Evolutionary conservation across 1,140 invertebrate species (phyloP).

Genomic region (Drosophila sp.): DNA sequence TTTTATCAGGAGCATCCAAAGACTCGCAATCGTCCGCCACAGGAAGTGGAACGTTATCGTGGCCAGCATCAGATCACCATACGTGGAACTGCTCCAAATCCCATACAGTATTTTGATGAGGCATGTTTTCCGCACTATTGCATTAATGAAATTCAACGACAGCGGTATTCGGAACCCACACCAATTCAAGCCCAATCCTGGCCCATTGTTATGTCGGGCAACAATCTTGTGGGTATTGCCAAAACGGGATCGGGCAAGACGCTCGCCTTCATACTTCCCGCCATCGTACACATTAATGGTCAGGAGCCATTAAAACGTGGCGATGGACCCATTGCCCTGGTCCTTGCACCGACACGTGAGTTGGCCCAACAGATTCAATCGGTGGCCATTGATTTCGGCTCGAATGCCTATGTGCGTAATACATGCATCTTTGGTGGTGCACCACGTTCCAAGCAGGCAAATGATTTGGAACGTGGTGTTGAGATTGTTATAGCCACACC

Average conservation of each 20-base stretch:
- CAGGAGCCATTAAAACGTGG: conserved; percentile 91
- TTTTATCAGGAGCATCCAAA: conserved; percentile 94
- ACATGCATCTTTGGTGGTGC: conserved; percentile 98
- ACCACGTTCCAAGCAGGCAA: conserved; percentile 92
- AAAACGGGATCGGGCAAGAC: conserved; percentile 96
- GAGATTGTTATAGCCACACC: conserved; percentile 97
- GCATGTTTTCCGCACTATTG: conserved; percentile 92
- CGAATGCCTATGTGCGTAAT: conserved; percentile 91
- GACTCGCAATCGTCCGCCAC: conserved; percentile 88
- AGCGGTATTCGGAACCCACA: conserved; percentile 91
- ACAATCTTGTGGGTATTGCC: conserved; percentile 96
- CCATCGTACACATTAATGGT: conserved; percentile 96
- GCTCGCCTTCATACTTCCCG: conserved; percentile 91
- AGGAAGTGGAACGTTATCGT: conserved; percentile 91
- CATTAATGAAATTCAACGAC: conserved; percentile 86
- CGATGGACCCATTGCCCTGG: conserved; percentile 95
- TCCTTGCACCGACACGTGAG: conserved; percentile 96
- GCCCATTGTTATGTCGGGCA: conserved; percentile 95
- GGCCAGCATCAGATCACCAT: conserved; percentile 91
- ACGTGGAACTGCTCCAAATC: conserved; percentile 90
- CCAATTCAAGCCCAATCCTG: conserved; percentile 94
- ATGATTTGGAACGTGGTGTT: conserved; percentile 93
- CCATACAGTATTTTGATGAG: conserved; percentile 92
- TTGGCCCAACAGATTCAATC: conserved; percentile 97
- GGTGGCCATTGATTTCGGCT: conserved; percentile 95